These are phyloP conservation scores for Drosophila persimilis DNA, from an alignment of 1,140 invertebrate genomes.

Conservation along the genomic window DNA sequence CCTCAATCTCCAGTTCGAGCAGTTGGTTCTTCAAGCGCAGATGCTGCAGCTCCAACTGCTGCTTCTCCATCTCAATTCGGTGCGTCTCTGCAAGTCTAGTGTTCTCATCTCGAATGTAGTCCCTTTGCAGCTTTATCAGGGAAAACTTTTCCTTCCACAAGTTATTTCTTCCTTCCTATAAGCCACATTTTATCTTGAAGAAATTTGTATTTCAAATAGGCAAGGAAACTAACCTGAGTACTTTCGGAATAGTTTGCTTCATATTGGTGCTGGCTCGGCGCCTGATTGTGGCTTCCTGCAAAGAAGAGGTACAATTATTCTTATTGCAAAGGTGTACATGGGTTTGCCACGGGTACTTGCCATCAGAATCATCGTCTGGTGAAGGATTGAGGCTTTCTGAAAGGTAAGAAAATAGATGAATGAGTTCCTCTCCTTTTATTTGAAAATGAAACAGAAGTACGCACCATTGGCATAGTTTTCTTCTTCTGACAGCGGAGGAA, in stretches of 20 bases:
- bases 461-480: too few relatives aligned
- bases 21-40: slow-evolving; percentile 9
- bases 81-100: slow-evolving; percentile 11
- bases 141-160: neutral
- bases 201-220: neutral
- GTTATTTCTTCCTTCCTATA: neutral
- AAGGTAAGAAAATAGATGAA: too few relatives aligned
- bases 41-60: neutral
- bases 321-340: too few relatives aligned
- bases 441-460: too few relatives aligned
- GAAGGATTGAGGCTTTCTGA: too few relatives aligned
- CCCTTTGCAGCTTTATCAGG: slow-evolving; percentile 7
- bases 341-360: too few relatives aligned
- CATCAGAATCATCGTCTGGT: too few relatives aligned
- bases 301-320: too few relatives aligned
- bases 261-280: neutral
- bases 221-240: neutral
- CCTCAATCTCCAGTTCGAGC: neutral
- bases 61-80: neutral
- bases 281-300: too few relatives aligned
- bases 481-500: neutral
- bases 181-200: neutral
- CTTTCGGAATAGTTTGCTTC: neutral
- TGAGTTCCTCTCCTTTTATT: too few relatives aligned
- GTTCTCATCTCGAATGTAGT: slow-evolving; percentile 13